Base-by-base conservation (phyloP, 2,113 vertebrate genomes). In the Diphyllodes magnificus region DNA sequence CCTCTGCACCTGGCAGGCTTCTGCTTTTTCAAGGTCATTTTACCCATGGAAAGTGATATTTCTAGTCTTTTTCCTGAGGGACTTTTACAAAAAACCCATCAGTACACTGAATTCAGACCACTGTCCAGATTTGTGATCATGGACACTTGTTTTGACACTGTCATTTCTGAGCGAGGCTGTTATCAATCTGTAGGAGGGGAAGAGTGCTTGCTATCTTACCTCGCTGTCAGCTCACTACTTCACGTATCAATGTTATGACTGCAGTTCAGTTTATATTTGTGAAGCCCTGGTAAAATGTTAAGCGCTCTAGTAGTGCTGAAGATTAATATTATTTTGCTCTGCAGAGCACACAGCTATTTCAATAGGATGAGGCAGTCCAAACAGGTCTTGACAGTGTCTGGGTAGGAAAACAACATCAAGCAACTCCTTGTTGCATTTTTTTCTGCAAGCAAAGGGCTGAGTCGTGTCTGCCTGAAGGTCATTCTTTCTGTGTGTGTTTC, bases 21-120 rank as follows among this genome's bases (percentile, higher is more conserved):
- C 82, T 81, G 27, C 13, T 93, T 88, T 88, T 86, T 81, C 88
- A 93, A 94, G 76, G 88, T 92, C 35, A 86, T 82, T 80, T 72
- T 92, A 50, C 49, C 12, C 24, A 25, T 0, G 1, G n/a, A 65
- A 92, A 86, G 16, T 35, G 22, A 20, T 70, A 45, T 27, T 82
- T 85, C 53, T 90, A 25, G 33, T 80, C 22, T 39, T 82, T 83
- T 79, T 20, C 35, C 47, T 39, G 65, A 61, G 11, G 15, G 30
- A 45, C 18, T 82, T 78, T 8, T 42, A 75, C 4, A 15, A n/a
- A 76, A 86, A 33, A 16, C 8, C 7, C 54, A 60, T 56, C 28
- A 21, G 27, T 76, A n/a, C 19, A 15, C 39, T 73, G 25, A 47
- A 49, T 45, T 93, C 64, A 92, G 71, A 63, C 35, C 19, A 9